Conservation (phyloP, 1,140 invertebrate species). For the Halotydeus destructor region DNA sequence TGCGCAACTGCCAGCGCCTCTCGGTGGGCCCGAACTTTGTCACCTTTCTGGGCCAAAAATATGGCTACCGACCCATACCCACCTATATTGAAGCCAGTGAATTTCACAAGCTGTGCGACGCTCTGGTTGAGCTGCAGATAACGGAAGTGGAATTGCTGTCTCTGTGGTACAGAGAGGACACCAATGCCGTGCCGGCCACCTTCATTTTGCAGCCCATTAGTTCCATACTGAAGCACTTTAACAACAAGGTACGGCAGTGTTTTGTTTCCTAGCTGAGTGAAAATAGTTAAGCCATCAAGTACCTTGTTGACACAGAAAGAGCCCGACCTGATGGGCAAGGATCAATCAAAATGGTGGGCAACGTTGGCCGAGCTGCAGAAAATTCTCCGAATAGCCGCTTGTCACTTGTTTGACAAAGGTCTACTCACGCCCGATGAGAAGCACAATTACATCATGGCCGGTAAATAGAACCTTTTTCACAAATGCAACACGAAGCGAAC, state of each 20-base stretch:
- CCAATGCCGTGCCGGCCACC: constrained; percentile 70
- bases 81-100: constrained; percentile 83
- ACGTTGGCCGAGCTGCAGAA: constrained; percentile 86
- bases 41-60: constrained; percentile 90
- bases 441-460: constrained; percentile 98
- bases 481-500: too few relatives aligned
- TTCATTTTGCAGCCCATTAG: constrained; percentile 90
- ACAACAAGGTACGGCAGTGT: constrained; percentile 58
- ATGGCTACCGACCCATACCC: constrained; percentile 89
- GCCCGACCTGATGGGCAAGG: constrained; percentile 81
- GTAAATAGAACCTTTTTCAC: constrained; percentile 29
- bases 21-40: constrained; percentile 98
- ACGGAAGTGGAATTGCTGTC: constrained; percentile 65
- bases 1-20: constrained; percentile 84
- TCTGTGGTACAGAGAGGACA: constrained; percentile 88
- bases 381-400: constrained; percentile 68
- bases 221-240: constrained; percentile 88
- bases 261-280: background rate
- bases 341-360: constrained; percentile 92
- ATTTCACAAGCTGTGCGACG: constrained; percentile 62
- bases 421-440: constrained; percentile 78
- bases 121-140: constrained; percentile 43
- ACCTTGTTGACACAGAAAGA: constrained; percentile 31
- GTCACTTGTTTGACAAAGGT: constrained; percentile 54
- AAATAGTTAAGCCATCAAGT: constrained; percentile 1